These are phyloP conservation scores for Oreortyx pictus DNA, from an alignment of 2,797 vertebrate species.

Conservation along the genomic window DNA sequence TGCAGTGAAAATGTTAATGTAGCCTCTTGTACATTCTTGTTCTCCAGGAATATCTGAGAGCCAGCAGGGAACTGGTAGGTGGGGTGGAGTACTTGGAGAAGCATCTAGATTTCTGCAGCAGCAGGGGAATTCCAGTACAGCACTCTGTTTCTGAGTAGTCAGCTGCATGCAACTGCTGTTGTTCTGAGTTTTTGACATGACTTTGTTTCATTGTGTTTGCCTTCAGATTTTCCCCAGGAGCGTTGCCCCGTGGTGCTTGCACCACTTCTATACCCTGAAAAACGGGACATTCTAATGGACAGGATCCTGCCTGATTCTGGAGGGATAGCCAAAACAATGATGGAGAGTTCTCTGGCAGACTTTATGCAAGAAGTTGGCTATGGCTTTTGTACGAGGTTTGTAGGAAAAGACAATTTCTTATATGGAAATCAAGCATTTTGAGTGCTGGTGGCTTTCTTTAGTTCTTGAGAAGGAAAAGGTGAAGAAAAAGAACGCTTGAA, in stretches of 20 bases:
- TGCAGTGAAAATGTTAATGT: background rate
- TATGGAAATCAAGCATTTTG: background rate
- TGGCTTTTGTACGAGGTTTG: slow-evolving; percentile 97
- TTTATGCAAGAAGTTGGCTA: slow-evolving; percentile 99
- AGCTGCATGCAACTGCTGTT: background rate
- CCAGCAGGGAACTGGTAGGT: background rate
- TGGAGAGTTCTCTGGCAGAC: slow-evolving; percentile 99
- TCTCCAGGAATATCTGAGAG: background rate
- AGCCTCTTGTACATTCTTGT: background rate
- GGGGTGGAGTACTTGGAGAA: background rate
- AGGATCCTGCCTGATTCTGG: slow-evolving; percentile 99
- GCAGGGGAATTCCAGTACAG: background rate
- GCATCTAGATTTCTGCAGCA: background rate
- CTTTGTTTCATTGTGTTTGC: background rate
- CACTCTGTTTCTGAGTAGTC: background rate
- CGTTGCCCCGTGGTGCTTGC: slow-evolving; percentile 99
- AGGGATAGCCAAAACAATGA: slow-evolving; percentile 99
- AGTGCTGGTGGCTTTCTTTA: background rate
- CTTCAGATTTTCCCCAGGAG: slow-evolving; percentile 98
- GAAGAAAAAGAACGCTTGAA: background rate
- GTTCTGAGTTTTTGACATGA: background rate
- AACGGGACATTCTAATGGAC: slow-evolving; percentile 99
- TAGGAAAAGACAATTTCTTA: background rate
- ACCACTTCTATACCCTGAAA: slow-evolving; percentile 99
- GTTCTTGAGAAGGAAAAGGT: background rate